A percentile compares a stretch with the other conserved stretches of the same genome.
Evolutionary conservation across 2,797 vertebrate species (phyloP).

Genomic region (Eulemur coronatus): DNA sequence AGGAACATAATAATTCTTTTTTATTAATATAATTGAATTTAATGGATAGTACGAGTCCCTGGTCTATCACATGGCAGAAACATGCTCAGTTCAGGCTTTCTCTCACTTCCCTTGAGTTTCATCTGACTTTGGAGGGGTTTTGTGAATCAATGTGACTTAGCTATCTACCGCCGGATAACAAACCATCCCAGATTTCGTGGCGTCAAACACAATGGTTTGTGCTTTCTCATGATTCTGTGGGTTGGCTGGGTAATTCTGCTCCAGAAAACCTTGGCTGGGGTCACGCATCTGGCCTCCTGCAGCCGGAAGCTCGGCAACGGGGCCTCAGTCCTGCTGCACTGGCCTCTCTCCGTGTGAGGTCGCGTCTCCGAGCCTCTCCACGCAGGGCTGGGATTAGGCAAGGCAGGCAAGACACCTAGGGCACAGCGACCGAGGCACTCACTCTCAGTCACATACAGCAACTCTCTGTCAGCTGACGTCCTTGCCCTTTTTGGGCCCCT

Average conservation of each 20-base stretch:
- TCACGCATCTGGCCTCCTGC: accelerated
- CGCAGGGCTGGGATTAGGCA: background rate
- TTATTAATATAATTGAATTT: background rate
- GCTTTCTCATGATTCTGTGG: background rate
- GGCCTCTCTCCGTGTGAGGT: background rate
- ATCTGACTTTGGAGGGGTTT: background rate
- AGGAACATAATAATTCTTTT: background rate
- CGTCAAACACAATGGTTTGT: background rate
- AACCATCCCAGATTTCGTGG: background rate
- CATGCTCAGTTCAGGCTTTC: background rate
- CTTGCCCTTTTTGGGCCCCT: background rate
- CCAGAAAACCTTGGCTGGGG: accelerated
- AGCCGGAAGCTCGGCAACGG: background rate
- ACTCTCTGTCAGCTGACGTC: background rate
- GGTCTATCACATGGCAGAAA: background rate
- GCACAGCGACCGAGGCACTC: background rate
- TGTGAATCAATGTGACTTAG: background rate
- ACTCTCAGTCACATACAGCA: accelerated
- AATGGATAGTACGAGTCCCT: background rate
- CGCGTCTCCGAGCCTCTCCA: background rate
- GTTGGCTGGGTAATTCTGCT: background rate
- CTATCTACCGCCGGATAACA: background rate
- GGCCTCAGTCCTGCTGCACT: background rate
- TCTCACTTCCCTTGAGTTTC: background rate
- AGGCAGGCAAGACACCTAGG: background rate